Evolutionary conservation across 2,113 vertebrate genomes (phyloP), one percentile per base, ranked within the genome.

Genomic region (Albula goreensis): DNA sequence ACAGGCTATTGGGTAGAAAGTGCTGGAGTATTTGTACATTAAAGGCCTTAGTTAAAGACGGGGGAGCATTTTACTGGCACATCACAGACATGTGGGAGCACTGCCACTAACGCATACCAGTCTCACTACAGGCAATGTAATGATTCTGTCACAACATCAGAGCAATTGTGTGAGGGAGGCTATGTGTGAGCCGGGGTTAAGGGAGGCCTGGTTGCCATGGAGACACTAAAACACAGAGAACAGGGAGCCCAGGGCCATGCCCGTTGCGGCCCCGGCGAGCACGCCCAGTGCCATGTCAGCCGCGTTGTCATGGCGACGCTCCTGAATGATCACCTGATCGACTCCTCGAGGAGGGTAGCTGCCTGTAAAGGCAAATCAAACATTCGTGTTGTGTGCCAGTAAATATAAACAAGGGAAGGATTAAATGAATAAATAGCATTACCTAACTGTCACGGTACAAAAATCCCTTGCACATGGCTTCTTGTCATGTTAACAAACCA

Each of bases 211-310:
- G 70, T 74, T 57, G 17, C 81, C 41, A 57, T 12, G 6, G 50
- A 80, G 83, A 88, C 88, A 78, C 92, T 97, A 99, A 91, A 99
- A 99, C 88, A 98, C 97, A 87, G 97, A 99, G 77, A 99, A 99
- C 63, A 99, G 94, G 2, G 98, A 99, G 41, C 98, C 98, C 2
- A 99, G 91, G 48, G 98, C 97, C 96, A 99, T 95, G 90, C 98
- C 98, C 0, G 97, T 99, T 0, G 97, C 98, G 10, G 98, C 98
- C 88, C 98, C 98, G 4, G 98, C 96, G 2, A 99, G 94, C 97
- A 99, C 97, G 83, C 97, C 96, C 90, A 99, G 82, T 0, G 97
- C 98, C 25, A 98, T 91, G 0, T 98, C 97, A 66, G 96, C 97
- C 50, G 96, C 96, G 0, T 92, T 96, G 60, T 97, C 96, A 3